These are phyloP conservation scores for Lateolabrax maculatus DNA, from an alignment of 2,797 vertebrate genomes.

Conservation along the genomic window DNA sequence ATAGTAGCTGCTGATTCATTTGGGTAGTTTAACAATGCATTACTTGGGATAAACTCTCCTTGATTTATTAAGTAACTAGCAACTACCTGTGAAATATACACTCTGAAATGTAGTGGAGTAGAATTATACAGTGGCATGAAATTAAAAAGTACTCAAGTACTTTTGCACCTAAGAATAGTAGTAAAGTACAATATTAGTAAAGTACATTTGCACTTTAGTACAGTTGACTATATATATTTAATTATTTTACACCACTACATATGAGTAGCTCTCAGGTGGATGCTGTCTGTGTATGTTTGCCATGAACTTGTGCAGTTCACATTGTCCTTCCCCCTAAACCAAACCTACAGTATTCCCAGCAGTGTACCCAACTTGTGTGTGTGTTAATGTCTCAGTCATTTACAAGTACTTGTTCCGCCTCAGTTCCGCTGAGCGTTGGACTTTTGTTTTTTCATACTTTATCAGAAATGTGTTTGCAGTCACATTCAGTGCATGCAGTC, in stretches of 20 bases:
- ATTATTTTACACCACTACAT: background rate
- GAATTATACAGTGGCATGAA: background rate
- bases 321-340: background rate
- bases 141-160: background rate
- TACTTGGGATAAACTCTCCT: background rate
- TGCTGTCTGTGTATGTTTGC: background rate
- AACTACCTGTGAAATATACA: background rate
- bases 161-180: no score
- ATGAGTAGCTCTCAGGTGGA: background rate
- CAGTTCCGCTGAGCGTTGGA: conserved; percentile 29
- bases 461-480: conserved; percentile 55
- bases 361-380: background rate
- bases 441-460: conserved; percentile 51
- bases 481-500: conserved; percentile 34
- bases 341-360: conserved; percentile 5
- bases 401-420: conserved; percentile 37
- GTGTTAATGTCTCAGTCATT: conserved; percentile 26
- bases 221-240: background rate
- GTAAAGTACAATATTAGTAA: no score
- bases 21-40: background rate
- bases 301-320: background rate
- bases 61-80: background rate
- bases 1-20: background rate
- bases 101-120: background rate
- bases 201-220: no score